Base-by-base conservation (phyloP, 2,888 invertebrate genomes). In the Hirtodrosophila histrioides region DNA sequence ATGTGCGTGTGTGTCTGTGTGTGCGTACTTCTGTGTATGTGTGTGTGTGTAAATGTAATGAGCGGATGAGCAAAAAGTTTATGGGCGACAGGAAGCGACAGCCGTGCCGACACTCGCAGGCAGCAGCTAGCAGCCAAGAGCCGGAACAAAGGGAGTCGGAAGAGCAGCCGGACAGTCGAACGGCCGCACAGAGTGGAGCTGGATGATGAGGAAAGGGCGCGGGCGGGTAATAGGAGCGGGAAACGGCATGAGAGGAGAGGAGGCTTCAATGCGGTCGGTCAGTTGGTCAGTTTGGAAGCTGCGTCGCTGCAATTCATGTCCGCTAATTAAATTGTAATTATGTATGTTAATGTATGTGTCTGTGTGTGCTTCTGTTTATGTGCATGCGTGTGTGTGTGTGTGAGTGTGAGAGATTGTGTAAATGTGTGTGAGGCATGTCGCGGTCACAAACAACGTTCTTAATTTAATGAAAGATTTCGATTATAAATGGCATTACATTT, bases 381-480 rank as follows among this genome's bases (percentile, higher is more conserved):
- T 37, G 27, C 17, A 8, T 54, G 33, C 45, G 31, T 41, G 36
- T 56, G 12, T 46, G 23, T 40, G 43, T 23, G 23, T 51, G 36
- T 33, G 24, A 10, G 12, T 17, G 41, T 41, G 37, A 51, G 29
- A 10, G 36, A n/a, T n/a, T 45, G 53, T 41, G 12, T 48, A 17
- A 51, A 43, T 49, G 36, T 60, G 49, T 37, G 11, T 39, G 45
- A 43, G 46, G 33, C 36, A 57, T 50, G 58, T 60, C 60, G 50
- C 72, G 53, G 66, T 69, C 75, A 56, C 73, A 84, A 75, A 75
- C 81, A 84, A 57, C 78, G 76, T 76, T 77, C 82, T 85, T 82
- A 85, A 82, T 85, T 85, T 85, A 85, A 85, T 83, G 77, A 85
- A 83, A 85, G 82, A 83, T 82, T 83, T 82, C 82, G 85, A 82